Conservation (phyloP, 2,888 invertebrate genomes). For the Meteorus cinctellus region DNA sequence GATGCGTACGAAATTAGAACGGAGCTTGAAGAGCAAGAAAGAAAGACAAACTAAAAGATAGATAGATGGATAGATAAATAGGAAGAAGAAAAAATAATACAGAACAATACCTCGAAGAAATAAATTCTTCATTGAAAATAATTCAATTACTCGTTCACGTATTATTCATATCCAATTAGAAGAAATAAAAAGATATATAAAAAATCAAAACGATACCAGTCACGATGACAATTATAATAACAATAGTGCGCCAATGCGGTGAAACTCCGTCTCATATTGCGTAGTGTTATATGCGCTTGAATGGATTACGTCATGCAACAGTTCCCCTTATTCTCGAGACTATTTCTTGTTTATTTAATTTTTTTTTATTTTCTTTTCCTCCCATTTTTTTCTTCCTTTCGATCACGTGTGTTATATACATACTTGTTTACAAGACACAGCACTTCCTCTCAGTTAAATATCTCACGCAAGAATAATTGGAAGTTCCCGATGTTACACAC, state of each 20-base stretch:
- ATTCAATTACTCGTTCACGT: background rate
- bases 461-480: constrained; percentile 25
- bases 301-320: constrained; percentile 67
- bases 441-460: constrained; percentile 11
- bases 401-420: background rate
- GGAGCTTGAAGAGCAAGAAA: background rate
- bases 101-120: background rate
- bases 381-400: constrained; percentile 22
- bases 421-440: constrained; percentile 10
- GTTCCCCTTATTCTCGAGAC: constrained; percentile 46
- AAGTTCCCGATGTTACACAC: background rate
- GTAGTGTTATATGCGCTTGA: constrained; percentile 64
- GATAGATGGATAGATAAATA: background rate
- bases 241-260: constrained; percentile 30
- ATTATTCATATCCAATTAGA: background rate
- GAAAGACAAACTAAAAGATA: background rate
- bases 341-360: constrained; percentile 38
- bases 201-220: constrained; percentile 2
- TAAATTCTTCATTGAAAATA: background rate
- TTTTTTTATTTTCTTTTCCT: constrained; percentile 22
- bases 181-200: background rate
- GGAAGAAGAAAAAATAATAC: background rate
- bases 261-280: constrained; percentile 58
- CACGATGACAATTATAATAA: constrained; percentile 17
- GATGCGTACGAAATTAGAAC: constrained; percentile 5